phyloP scores from a whole-genome alignment of 2,113 vertebrate species.

The Corvus cornix region DNA sequence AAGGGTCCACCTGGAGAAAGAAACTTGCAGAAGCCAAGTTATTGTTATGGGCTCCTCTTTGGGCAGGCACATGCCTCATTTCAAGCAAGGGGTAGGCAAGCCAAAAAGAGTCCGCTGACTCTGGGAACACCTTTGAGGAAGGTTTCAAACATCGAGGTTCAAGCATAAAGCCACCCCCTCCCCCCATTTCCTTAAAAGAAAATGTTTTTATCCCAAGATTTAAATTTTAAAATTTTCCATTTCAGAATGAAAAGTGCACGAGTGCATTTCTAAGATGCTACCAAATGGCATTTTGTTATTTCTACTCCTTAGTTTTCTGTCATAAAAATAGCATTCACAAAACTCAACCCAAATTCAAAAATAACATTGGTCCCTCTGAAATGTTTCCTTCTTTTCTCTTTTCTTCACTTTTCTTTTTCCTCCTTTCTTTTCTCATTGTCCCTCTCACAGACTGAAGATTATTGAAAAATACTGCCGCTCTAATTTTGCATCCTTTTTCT shows the following conservation, averaged over 20 bases:
- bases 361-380: background rate
- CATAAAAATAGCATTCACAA: conserved; percentile 1
- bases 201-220: background rate
- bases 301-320: background rate
- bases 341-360: conserved; percentile 24
- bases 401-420: background rate
- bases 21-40: background rate
- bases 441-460: background rate
- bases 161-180: background rate
- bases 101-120: background rate
- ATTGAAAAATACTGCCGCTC: conserved; percentile 4
- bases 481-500: conserved; percentile 18
- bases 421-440: background rate
- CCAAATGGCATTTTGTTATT: conserved; percentile 31
- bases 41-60: background rate
- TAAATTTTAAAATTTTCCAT: background rate
- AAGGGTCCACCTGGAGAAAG: background rate
- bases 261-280: conserved; percentile 3
- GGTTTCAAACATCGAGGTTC: background rate
- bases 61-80: background rate
- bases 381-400: background rate
- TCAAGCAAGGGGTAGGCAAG: background rate
- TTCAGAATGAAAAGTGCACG: background rate
- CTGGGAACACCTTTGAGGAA: background rate
- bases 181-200: background rate